Conservation (phyloP, 2,888 invertebrate genomes). For the Anoncus sp. region DNA sequence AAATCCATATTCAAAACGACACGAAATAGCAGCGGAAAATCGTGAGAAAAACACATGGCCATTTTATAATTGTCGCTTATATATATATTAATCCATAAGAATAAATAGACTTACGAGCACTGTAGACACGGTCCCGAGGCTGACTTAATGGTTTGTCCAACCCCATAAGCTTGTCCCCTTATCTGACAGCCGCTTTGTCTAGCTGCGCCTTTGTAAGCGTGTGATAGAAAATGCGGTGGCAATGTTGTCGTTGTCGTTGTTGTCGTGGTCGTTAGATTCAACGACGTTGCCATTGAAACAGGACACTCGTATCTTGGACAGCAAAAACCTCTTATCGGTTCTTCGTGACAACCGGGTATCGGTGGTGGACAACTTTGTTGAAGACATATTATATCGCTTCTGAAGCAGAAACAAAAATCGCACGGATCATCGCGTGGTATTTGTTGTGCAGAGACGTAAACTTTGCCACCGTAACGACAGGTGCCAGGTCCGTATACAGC, state of each 20-base stretch:
- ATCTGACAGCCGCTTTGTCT: constrained; percentile 93
- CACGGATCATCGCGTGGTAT: constrained; percentile 97
- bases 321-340: constrained; percentile 96
- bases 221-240: constrained; percentile 92
- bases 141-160: constrained; percentile 93
- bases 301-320: constrained; percentile 98
- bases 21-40: too few species aligned
- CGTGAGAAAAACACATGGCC: too few species aligned
- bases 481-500: constrained; percentile 94
- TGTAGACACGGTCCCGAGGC: constrained; percentile 97
- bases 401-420: constrained; percentile 98
- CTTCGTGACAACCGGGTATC: constrained; percentile 95
- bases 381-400: constrained; percentile 97
- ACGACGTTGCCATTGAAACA: constrained; percentile 92
- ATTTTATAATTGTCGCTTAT: too few species aligned
- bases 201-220: constrained; percentile 91
- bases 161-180: constrained; percentile 92
- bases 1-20: too few species aligned
- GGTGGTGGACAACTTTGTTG: constrained; percentile 98
- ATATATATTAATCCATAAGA: not conserved
- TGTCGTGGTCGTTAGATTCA: constrained; percentile 94
- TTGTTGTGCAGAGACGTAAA: constrained; percentile 97
- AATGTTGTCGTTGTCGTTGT: constrained; percentile 94
- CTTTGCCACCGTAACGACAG: constrained; percentile 95
- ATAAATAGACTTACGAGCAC: constrained; percentile 92